phyloP scores from a whole-genome alignment of 2,888 invertebrate species.

The Pycnomerus fuliginosus region DNA sequence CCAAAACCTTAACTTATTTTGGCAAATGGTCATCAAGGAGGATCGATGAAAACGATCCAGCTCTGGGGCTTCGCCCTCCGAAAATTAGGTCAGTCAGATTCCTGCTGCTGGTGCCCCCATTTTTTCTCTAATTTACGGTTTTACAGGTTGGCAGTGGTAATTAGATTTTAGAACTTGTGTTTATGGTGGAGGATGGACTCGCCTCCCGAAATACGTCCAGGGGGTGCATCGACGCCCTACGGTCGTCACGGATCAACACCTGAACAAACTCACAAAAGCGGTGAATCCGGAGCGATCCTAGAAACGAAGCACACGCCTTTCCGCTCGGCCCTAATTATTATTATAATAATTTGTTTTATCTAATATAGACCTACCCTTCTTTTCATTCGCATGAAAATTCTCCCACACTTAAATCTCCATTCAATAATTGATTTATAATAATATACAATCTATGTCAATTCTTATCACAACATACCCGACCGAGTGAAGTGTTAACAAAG shows the following conservation, averaged over 20 bases:
- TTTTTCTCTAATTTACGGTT: conserved; percentile 39
- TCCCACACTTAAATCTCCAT: conserved; percentile 30
- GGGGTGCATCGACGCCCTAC: conserved; percentile 2
- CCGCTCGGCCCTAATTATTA: too few relatives aligned
- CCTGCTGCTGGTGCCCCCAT: conserved; percentile 14
- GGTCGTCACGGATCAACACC: conserved; percentile 3
- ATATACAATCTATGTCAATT: conserved; percentile 11
- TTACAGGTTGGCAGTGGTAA: conserved; percentile 46
- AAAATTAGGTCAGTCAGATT: conserved; percentile 43
- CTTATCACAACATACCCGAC: conserved; percentile 48
- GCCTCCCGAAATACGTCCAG: conserved; percentile 3
- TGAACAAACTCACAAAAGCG: conserved; percentile 7
- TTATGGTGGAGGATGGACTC: conserved; percentile 22
- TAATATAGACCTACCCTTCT: conserved; percentile 55
- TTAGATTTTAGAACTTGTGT: conserved; percentile 43
- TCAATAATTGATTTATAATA: conserved; percentile 3
- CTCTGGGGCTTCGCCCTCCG: conserved; percentile 41
- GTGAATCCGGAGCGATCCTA: neutral
- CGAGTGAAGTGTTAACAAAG: conserved; percentile 31
- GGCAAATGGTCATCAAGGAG: conserved; percentile 9
- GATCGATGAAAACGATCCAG: conserved; percentile 17
- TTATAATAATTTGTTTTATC: too few relatives aligned
- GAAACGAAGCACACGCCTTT: neutral
- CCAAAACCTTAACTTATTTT: conserved; percentile 8
- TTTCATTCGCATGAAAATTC: conserved; percentile 53